Base-by-base conservation (phyloP, 1,140 invertebrate species). In the Drosophila santomea region DNA sequence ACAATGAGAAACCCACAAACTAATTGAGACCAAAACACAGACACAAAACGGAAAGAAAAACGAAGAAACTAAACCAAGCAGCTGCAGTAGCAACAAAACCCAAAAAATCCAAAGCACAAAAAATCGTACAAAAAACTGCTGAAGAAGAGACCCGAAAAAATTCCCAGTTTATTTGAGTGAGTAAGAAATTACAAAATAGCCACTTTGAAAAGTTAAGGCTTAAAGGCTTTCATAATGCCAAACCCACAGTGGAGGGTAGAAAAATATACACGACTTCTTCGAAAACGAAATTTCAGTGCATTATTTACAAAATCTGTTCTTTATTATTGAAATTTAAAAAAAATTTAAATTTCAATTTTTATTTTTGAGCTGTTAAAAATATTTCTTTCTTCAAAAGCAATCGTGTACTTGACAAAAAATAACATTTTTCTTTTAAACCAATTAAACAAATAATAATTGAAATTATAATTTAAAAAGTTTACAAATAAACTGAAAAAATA, bases 171-270 rank as follows among this genome's bases (percentile, higher is more conserved):
- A 72, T 47, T 59, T 84, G 57, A 84, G 61, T 62, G 73, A 84
- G 76, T 85, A 72, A 78, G 68, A 78, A 78, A 78, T 85, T 85
- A 75, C 78, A 86, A 81, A 86, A 86, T 64, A 86, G 47, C 54
- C 47, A 58, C 67, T 71, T 71, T 71, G 69, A 52, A 73, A 47
- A 73, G 69, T 60, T 60, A 60, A 73, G 67, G 47, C 69, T 66
- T 75, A 66, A 75, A 66, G 73, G 73, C 62, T 76, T 75, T 75
- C 73, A 75, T 76, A 75, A 75, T 67, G 62, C 43, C 55, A 48
- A 41, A 43, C 52, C n/a, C 36, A 59, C 60, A 59, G 38, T 15
- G 4, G 10, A 3, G 54, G 54, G 11, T 3, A 25, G 23, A 43
- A 58, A 3, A 32, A 23, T 62, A 15, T 17, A 5, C 39, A 20